phyloP scores from a whole-genome alignment of 2,888 invertebrate genomes.

The Ochlodes sylvanus region DNA sequence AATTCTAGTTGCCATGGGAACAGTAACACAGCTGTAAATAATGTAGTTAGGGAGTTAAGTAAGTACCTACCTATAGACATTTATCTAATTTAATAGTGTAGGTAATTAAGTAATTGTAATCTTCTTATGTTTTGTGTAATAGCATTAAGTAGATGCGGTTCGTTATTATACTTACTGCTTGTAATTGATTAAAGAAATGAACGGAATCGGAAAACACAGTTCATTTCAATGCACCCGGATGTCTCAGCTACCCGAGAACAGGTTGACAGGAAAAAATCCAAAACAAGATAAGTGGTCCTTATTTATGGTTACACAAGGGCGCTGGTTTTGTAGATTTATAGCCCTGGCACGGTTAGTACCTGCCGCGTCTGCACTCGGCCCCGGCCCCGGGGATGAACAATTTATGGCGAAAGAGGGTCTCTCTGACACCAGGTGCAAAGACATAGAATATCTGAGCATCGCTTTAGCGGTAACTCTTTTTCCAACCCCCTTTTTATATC shows the following conservation, averaged over 20 bases:
- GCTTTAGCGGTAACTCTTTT: background rate
- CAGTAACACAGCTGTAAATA: slow-evolving; percentile 22
- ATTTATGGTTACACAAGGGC: slow-evolving; percentile 1
- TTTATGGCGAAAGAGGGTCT: slow-evolving; percentile 13
- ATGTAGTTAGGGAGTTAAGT: no score
- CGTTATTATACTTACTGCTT: no score
- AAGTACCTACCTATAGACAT: no score
- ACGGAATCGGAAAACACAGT: no score
- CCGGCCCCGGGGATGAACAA: slow-evolving; percentile 11
- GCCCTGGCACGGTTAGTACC: slow-evolving; percentile 14
- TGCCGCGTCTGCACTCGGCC: slow-evolving; percentile 19
- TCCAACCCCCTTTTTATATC: background rate
- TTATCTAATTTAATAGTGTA: no score
- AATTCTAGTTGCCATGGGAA: slow-evolving; percentile 56
- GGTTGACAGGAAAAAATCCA: background rate
- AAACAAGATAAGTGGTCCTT: slow-evolving; percentile 19
- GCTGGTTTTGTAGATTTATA: slow-evolving; percentile 13
- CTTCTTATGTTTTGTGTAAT: no score
- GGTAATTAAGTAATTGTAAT: no score
- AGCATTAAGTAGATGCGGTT: no score
- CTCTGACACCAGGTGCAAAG: slow-evolving; percentile 17
- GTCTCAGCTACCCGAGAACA: background rate
- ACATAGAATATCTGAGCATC: background rate
- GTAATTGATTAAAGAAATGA: no score
- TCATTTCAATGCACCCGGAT: no score